Base-by-base conservation (phyloP, 2,797 vertebrate species). In the Emydoidea blandingii region DNA sequence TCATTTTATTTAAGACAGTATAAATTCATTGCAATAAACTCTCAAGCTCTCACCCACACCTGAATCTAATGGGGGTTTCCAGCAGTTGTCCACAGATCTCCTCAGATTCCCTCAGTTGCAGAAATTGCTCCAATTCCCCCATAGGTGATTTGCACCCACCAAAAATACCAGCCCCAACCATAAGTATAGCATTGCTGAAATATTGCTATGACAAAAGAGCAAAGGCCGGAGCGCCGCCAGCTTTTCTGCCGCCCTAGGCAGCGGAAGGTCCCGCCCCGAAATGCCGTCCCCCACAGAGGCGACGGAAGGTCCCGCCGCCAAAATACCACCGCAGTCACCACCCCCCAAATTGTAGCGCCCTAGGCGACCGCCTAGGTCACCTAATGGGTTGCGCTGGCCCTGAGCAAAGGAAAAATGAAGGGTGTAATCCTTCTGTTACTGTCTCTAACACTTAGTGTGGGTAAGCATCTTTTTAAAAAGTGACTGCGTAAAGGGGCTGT, bases 91-190 rank as follows among this genome's bases (percentile, higher is more conserved):
- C 65, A 16, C 19, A 54, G 56, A 44, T 21, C 3, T 2, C 80
- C 88, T 83, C 56, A 5, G n/a, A 15, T 0, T 10, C 31, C 34
- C 53, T n/a, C 78, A 37, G 72, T 53, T 37, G 5, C 52, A 91
- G 80, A 25, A 62, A 44, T 0, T 15, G 57, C 81, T 47, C 31
- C 72, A 44, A 44, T 0, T 83, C 37, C 47, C 41, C 25, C 65
- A 3, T 0, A 3, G 25, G 1, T 1, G 23, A 6, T 50, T 29
- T 76, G 41, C 14, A 47, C 6, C 3, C 41, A 47, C 68, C 74
- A 47, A 29, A 76, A 76, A 76, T 76, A 47, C 12, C 74, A 47
- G 6, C 15, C 12, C 8, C 44, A 76, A 15, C 44, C 44, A 76
- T 44, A 76, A 76, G 8, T 47, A 76, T 29, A 76, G 8, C 41